Evolutionary conservation across 2,888 invertebrate species (phyloP).

Genomic region (Drosophila mimetica): DNA sequence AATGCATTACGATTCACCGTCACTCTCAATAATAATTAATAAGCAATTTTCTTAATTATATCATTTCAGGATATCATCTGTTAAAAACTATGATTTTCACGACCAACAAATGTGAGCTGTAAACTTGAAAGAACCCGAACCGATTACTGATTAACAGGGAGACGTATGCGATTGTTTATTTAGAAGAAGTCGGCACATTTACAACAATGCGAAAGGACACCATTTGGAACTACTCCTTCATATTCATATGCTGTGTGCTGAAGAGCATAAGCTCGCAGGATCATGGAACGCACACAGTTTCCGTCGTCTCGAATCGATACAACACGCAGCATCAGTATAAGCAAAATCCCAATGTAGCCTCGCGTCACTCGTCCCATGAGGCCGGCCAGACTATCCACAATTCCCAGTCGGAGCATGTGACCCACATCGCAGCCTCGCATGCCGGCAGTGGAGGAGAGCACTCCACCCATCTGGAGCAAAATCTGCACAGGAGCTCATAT

Average conservation of each 20-base stretch:
- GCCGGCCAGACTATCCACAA: conserved; percentile 7
- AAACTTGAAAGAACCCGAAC: background rate
- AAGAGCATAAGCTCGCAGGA: conserved; percentile 24
- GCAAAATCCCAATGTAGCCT: conserved; percentile 18
- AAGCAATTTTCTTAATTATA: no score
- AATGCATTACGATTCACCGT: no score
- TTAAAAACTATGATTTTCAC: conserved; percentile 3
- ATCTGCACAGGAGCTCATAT: conserved; percentile 83
- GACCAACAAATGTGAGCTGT: conserved; percentile 2
- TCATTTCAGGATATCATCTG: conserved; percentile 5
- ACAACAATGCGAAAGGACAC: conserved; percentile 36
- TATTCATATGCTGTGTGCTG: conserved; percentile 40
- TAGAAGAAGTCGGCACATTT: background rate
- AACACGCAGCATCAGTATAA: conserved; percentile 30
- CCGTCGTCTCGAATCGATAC: conserved; percentile 30
- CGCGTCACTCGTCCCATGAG: conserved; percentile 21
- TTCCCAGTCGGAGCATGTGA: conserved; percentile 7
- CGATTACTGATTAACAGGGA: background rate
- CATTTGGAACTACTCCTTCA: conserved; percentile 44
- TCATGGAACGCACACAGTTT: conserved; percentile 29
- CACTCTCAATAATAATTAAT: no score
- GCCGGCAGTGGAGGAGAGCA: conserved; percentile 36
- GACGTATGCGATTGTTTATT: conserved; percentile 1
- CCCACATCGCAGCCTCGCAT: conserved; percentile 9
- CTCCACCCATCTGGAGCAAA: conserved; percentile 44